A percentile compares a stretch with the other conserved stretches of the same genome.
Evolutionary conservation across 2,113 vertebrate genomes (phyloP).

Genomic region (Psilopogon haemacephalus): DNA sequence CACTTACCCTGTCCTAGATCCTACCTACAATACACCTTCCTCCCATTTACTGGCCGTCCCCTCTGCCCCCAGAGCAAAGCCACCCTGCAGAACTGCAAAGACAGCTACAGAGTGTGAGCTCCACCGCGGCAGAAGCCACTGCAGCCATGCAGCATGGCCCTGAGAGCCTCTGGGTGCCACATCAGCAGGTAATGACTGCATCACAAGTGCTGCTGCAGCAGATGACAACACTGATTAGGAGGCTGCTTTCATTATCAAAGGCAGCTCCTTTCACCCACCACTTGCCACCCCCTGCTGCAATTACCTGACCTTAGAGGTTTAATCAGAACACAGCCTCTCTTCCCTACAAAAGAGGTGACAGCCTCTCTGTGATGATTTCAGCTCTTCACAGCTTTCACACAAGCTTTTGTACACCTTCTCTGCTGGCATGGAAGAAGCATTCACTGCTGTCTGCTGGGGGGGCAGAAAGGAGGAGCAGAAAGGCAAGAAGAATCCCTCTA

Average conservation of each 20-base stretch:
- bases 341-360: not conserved
- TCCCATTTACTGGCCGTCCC: too few species aligned
- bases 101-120: not conserved
- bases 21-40: accelerated
- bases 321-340: not conserved
- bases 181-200: not conserved
- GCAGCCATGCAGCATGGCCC: not conserved
- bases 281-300: not conserved
- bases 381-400: not conserved
- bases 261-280: not conserved
- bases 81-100: not conserved
- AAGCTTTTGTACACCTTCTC: not conserved
- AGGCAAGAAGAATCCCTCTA: not conserved
- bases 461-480: not conserved
- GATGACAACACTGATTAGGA: accelerated
- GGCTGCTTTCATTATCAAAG: not conserved
- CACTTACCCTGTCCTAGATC: accelerated
- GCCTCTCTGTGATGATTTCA: not conserved
- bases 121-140: not conserved
- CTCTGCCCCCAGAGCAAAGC: not conserved
- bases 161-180: not conserved
- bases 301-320: not conserved
- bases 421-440: not conserved
- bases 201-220: not conserved
- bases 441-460: not conserved